A percentile compares a stretch with the other conserved stretches of the same genome.
phyloP scores from a whole-genome alignment of 2,113 vertebrate genomes.

The Siphamia tubifer region DNA sequence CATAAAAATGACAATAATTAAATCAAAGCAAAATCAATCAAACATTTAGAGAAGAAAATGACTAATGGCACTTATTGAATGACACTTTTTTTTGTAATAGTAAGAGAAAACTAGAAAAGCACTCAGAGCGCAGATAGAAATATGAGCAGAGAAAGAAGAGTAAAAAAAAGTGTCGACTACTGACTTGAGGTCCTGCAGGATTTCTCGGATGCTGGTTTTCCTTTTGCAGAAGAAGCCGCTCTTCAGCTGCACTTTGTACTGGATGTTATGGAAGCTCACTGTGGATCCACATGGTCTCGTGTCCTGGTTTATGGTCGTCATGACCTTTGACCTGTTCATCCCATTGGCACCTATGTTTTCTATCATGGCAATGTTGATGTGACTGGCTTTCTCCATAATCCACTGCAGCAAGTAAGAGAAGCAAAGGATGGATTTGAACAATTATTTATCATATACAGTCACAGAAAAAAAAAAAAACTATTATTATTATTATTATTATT shows the following conservation, averaged over 20 bases:
- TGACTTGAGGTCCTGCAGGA: conserved; percentile 79
- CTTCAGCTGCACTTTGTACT: conserved; percentile 70
- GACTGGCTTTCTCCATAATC: conserved; percentile 53
- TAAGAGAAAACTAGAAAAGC: background rate
- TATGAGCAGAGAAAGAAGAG: background rate
- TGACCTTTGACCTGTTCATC: conserved; percentile 17
- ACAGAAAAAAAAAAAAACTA: no score
- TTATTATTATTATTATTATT: no score
- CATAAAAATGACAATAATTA: no score
- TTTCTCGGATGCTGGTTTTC: conserved; percentile 51
- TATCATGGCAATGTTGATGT: conserved; percentile 65
- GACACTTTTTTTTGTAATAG: no score
- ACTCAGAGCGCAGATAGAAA: no score
- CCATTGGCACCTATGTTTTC: conserved; percentile 64
- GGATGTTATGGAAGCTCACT: conserved; percentile 80
- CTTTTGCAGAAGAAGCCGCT: conserved; percentile 52
- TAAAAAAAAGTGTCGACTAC: background rate
- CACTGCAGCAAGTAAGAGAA: background rate
- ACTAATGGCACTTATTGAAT: no score
- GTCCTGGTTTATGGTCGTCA: background rate
- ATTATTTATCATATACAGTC: no score
- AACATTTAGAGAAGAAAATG: background rate
- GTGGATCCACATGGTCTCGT: conserved; percentile 53
- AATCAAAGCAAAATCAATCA: no score
- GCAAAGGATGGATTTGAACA: no score